Evolutionary conservation across 1,140 invertebrate species (phyloP).

Genomic region (Formica exsecta): DNA sequence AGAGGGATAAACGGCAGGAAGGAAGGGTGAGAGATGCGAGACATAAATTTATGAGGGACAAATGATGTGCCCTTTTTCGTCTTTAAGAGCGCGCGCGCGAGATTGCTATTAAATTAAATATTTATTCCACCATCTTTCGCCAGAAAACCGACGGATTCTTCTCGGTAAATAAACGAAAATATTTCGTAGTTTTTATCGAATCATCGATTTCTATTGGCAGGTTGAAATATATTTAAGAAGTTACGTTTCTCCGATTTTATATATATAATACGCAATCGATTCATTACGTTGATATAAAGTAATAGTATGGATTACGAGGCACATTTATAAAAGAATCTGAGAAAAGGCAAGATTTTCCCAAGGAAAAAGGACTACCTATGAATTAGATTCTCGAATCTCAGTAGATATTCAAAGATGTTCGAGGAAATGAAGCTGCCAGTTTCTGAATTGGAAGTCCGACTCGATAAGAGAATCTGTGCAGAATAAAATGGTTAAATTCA

Average conservation of each 20-base stretch:
- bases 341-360: background rate
- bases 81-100: slow-evolving; percentile 16
- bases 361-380: background rate
- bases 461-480: background rate
- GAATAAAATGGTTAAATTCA: slow-evolving; percentile 20
- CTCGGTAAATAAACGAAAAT: slow-evolving; percentile 30
- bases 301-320: background rate
- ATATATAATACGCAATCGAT: background rate
- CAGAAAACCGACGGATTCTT: background rate
- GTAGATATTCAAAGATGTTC: background rate
- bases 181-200: slow-evolving; percentile 40
- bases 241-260: background rate
- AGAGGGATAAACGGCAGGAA: slow-evolving; percentile 52
- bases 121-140: slow-evolving; percentile 48
- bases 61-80: slow-evolving; percentile 41
- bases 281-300: background rate
- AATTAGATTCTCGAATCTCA: slow-evolving; percentile 4
- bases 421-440: slow-evolving; percentile 26
- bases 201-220: slow-evolving; percentile 3
- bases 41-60: slow-evolving; percentile 73
- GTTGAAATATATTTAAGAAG: background rate
- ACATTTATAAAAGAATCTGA: background rate
- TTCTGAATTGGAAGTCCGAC: slow-evolving; percentile 1
- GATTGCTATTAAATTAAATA: slow-evolving; percentile 67
- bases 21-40: slow-evolving; percentile 49